phyloP scores from a whole-genome alignment of 2,888 invertebrate species.

The Itoplectis maculator region DNA sequence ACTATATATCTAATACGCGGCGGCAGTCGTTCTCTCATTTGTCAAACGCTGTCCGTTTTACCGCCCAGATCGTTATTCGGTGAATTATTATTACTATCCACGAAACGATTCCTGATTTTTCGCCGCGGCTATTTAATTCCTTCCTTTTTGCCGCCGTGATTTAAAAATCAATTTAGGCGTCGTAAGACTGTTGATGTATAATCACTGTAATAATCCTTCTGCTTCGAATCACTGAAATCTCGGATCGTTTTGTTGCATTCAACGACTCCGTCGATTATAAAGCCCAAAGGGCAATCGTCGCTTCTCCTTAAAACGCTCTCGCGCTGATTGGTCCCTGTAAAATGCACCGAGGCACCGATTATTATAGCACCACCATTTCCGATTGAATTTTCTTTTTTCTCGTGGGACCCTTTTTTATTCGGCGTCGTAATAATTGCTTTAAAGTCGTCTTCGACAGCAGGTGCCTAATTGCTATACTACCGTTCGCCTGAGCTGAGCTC shows the following conservation, averaged over 20 bases:
- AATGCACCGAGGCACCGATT: not conserved
- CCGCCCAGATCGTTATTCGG: not conserved
- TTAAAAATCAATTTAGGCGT: not conserved
- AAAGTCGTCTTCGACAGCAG: not conserved
- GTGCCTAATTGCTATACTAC: not conserved
- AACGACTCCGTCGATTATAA: not conserved
- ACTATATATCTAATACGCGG: not conserved
- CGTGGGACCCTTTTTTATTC: not conserved
- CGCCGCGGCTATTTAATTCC: not conserved
- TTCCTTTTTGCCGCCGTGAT: not conserved
- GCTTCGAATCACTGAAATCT: not conserved
- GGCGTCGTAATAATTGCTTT: not conserved
- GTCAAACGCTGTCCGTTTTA: slow-evolving; percentile 1
- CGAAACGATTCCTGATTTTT: not conserved
- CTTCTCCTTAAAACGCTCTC: not conserved
- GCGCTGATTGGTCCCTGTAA: not conserved
- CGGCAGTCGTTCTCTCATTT: not conserved
- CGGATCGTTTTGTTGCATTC: not conserved
- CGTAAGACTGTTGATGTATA: not conserved
- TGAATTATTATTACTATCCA: not conserved
- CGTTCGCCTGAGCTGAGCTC: not conserved
- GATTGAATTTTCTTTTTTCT: not conserved
- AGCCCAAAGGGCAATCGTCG: slow-evolving; percentile 1
- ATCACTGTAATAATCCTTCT: not conserved
- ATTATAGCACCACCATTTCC: not conserved